phyloP scores from a whole-genome alignment of 2,797 vertebrate species.

The Falco naumanni region DNA sequence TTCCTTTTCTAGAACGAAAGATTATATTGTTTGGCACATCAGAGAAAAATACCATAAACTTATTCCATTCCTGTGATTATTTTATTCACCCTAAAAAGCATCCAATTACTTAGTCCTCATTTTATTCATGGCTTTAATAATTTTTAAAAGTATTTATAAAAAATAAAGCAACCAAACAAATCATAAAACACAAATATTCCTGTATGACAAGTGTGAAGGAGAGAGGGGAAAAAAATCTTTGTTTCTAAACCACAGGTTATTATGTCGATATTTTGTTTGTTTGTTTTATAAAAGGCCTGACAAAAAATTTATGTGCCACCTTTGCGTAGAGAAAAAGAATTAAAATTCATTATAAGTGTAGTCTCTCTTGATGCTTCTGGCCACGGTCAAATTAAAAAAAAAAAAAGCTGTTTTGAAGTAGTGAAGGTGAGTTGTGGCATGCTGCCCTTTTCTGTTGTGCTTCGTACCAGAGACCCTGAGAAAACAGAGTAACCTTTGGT shows the following conservation, averaged over 20 bases:
- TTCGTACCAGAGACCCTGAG: background rate
- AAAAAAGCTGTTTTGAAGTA: background rate
- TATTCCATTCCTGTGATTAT: constrained; percentile 13
- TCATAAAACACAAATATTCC: constrained; percentile 2
- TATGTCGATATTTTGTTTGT: constrained; percentile 21
- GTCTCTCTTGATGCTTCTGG: background rate
- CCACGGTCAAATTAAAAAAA: background rate
- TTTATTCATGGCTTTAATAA: constrained; percentile 43
- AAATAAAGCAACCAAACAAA: constrained; percentile 19
- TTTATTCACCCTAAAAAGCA: background rate
- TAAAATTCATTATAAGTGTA: background rate
- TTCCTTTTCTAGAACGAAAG: background rate
- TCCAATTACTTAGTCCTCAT: background rate
- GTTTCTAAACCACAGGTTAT: constrained; percentile 10
- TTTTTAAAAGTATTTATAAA: constrained; percentile 6
- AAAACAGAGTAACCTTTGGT: background rate
- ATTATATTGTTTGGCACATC: background rate
- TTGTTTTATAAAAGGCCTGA: constrained; percentile 18
- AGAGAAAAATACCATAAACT: constrained; percentile 11
- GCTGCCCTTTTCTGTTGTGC: background rate
- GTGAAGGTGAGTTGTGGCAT: background rate
- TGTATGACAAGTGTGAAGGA: background rate
- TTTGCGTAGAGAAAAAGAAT: background rate
- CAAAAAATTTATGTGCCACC: background rate
- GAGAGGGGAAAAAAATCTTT: background rate